These are phyloP conservation scores for Hydroisotoma schaefferi DNA, from an alignment of 2,888 invertebrate genomes.

Conservation along the genomic window DNA sequence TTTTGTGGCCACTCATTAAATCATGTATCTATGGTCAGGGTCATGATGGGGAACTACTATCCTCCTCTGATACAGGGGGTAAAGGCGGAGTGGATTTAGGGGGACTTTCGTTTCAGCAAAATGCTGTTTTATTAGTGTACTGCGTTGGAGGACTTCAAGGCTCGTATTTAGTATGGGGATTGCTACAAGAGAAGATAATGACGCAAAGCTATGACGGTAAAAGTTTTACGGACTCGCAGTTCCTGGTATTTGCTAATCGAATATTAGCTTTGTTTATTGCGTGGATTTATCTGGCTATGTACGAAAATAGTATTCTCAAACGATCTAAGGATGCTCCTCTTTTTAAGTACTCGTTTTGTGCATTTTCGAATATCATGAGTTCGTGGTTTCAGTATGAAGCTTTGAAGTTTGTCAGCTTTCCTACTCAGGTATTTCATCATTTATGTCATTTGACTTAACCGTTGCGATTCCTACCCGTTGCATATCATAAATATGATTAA, in stretches of 20 bases:
- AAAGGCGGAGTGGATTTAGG: slow-evolving; percentile 3
- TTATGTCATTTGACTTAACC: background rate
- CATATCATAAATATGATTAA: too few species aligned
- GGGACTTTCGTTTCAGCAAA: slow-evolving; percentile 49
- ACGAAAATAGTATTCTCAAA: slow-evolving; percentile 55
- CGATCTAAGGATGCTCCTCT: slow-evolving; percentile 69
- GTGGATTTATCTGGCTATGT: slow-evolving; percentile 60
- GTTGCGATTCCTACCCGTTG: background rate
- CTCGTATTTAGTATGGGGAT: slow-evolving; percentile 92
- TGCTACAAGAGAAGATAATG: slow-evolving; percentile 98
- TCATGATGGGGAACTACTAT: slow-evolving; percentile 35
- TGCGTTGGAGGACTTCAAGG: slow-evolving; percentile 86
- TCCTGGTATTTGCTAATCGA: slow-evolving; percentile 92
- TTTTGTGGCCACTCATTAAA: slow-evolving; percentile 43
- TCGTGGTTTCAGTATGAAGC: slow-evolving; percentile 99
- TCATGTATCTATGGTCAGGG: slow-evolving; percentile 45
- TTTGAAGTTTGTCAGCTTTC: slow-evolving; percentile 95
- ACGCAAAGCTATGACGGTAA: slow-evolving; percentile 70
- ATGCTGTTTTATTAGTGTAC: slow-evolving; percentile 63
- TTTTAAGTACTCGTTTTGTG: slow-evolving; percentile 92
- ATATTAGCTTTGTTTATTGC: slow-evolving; percentile 77
- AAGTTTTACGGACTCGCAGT: slow-evolving; percentile 88
- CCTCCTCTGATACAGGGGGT: slow-evolving; percentile 14
- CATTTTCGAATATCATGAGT: slow-evolving; percentile 94
- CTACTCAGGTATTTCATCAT: slow-evolving; percentile 74